A percentile compares a stretch with the other conserved stretches of the same genome.
Evolutionary conservation across 2,888 invertebrate species (phyloP).

Genomic region (Xestobium rufovillosum): DNA sequence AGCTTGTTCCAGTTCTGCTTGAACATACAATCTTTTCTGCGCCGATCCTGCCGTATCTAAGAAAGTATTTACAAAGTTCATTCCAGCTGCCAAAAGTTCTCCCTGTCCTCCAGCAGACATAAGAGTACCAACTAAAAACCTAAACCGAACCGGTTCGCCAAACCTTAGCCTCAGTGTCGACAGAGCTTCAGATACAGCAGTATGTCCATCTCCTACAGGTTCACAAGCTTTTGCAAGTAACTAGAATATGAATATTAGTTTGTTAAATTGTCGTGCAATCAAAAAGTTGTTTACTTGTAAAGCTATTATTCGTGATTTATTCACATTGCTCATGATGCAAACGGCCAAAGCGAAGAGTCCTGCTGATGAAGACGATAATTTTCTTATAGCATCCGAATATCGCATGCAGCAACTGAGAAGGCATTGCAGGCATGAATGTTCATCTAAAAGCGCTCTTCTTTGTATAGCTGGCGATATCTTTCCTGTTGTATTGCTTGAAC

Average conservation of each 20-base stretch:
- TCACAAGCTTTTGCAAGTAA: conserved; percentile 79
- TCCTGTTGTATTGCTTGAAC: conserved; percentile 38
- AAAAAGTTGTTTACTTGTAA: conserved; percentile 71
- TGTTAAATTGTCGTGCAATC: too few species aligned
- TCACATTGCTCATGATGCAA: conserved; percentile 82
- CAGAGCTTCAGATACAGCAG: conserved; percentile 82
- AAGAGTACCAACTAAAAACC: conserved; percentile 83
- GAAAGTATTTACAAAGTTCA: conserved; percentile 78
- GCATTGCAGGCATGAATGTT: conserved; percentile 84
- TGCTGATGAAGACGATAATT: conserved; percentile 68
- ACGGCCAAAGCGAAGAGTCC: conserved; percentile 79
- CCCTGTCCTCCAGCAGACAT: conserved; percentile 64
- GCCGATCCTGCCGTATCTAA: conserved; percentile 66
- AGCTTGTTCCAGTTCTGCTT: conserved; percentile 77
- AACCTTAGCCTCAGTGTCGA: conserved; percentile 80
- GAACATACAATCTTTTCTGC: conserved; percentile 74
- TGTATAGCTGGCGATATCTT: conserved; percentile 60
- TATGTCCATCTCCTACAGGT: conserved; percentile 66
- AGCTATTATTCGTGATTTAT: conserved; percentile 75
- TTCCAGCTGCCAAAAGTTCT: conserved; percentile 69
- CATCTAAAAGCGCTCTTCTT: conserved; percentile 72
- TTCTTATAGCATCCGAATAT: conserved; percentile 70
- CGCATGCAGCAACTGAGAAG: conserved; percentile 72
- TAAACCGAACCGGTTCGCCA: conserved; percentile 88
- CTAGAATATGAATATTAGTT: too few species aligned